A percentile compares a stretch with the other conserved stretches of the same genome.
Conservation (phyloP, 2,113 vertebrate species). For the Galbula dea region DNA sequence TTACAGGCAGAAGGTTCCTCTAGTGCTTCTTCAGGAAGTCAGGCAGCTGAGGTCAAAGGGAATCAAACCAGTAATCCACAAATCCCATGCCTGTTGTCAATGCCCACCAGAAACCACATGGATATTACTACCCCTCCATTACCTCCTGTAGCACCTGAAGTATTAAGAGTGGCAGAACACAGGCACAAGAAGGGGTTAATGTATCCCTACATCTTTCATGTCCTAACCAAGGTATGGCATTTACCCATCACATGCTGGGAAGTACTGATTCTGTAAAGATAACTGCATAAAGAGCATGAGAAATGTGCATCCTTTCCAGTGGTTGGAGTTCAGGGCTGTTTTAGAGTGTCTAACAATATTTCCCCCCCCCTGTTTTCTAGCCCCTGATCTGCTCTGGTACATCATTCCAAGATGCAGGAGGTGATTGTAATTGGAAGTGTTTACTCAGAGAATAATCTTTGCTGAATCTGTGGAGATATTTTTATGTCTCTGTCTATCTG, state of each 20-base stretch:
- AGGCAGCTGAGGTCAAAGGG: constrained; percentile 76
- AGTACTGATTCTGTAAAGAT: neutral
- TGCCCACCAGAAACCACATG: constrained; percentile 97
- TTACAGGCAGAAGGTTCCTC: constrained; percentile 83
- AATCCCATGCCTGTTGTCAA: constrained; percentile 93
- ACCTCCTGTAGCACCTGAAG: constrained; percentile 89
- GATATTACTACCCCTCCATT: constrained; percentile 94
- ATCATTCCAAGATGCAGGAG: neutral
- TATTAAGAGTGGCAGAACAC: constrained; percentile 92
- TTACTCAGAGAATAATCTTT: too few relatives aligned
- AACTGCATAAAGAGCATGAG: neutral
- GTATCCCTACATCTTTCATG: constrained; percentile 95
- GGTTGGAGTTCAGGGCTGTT: neutral
- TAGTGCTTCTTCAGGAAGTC: constrained; percentile 78
- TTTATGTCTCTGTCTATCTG: neutral
- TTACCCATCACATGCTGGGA: neutral
- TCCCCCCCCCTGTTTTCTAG: neutral
- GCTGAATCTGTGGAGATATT: neutral
- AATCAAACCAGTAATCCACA: constrained; percentile 79
- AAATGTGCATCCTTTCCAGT: neutral
- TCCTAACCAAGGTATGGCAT: constrained; percentile 88
- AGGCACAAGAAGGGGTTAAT: constrained; percentile 95
- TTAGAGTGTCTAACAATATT: neutral
- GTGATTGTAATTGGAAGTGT: neutral
- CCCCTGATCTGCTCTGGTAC: neutral